phyloP scores from a whole-genome alignment of 2,797 vertebrate species.

The Lepus oiostolus region DNA sequence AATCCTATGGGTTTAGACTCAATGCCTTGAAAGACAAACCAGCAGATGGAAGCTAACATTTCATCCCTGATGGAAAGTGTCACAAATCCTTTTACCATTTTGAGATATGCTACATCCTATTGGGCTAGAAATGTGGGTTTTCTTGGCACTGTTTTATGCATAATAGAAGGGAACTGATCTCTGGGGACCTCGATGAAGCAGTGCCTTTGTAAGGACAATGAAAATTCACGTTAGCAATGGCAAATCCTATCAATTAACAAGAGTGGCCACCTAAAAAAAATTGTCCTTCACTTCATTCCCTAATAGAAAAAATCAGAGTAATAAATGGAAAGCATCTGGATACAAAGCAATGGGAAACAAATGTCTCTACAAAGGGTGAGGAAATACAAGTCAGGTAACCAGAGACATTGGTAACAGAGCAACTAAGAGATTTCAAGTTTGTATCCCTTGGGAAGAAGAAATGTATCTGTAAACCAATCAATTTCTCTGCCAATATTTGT shows the following conservation, averaged over 20 bases:
- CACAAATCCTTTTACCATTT: background rate
- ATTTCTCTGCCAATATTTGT: constrained; percentile 46
- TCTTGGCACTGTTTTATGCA: background rate
- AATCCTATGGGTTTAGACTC: background rate
- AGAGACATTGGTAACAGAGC: background rate
- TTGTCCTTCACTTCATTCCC: background rate
- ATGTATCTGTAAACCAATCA: constrained; percentile 26
- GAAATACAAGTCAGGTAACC: background rate
- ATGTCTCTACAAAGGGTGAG: background rate
- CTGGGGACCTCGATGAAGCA: background rate
- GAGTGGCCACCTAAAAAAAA: background rate
- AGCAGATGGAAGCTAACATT: background rate
- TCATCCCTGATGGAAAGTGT: background rate
- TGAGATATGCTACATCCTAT: background rate
- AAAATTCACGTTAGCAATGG: background rate
- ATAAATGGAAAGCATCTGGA: background rate
- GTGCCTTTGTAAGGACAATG: background rate
- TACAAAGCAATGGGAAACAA: background rate
- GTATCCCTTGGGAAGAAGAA: constrained; percentile 7
- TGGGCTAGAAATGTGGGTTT: background rate
- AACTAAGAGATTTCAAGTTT: background rate
- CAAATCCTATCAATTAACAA: background rate
- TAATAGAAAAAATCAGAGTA: constrained; percentile 43
- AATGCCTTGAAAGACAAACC: background rate
- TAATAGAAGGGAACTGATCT: background rate